Base-by-base conservation (phyloP, 2,888 invertebrate genomes). In the Pelosia muscerda region DNA sequence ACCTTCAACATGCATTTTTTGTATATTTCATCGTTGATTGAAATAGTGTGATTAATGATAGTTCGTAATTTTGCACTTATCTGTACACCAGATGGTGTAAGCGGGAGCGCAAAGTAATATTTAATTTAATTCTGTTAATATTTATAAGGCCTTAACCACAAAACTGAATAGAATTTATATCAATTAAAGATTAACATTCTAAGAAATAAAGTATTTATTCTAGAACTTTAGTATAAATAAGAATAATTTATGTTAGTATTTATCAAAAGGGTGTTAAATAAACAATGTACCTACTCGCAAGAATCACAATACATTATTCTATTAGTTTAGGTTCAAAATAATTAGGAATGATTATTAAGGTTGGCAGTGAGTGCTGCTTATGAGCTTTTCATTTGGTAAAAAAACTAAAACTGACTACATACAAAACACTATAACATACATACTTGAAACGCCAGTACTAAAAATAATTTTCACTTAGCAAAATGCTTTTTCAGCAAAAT, bases 1-100 rank as follows among this genome's bases (percentile, higher is more conserved):
- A 66, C 42, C 63, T 66, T 71, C 61, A 58, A 23, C 25, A 54
- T 69, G 77, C 66, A 68, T 61, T 68, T 58, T 64, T 66, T 76
- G 68, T 73, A 70, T 73, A 76, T 68, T 69, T 68, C 65, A 55
- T 34, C 54, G 22, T 22, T 15, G 34, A 66, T 64, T 63, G 63
- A 63, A 63, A 53, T 31, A 9, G 23, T 8, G 9, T 63, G 53
- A 73, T 66, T 25, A 66, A 70, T 63, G 55, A 63, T 63, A 54
- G 31, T 53, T 28, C 28, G 28, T 4, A 49, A 6, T 53, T 62
- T 62, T 53, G 15, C 13, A n/a, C 62, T 62, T 62, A 54, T 62
- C 54, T n/a, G 22, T 22, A 62, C 31, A 22, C 10, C 28, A 54
- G 31, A 22, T 19, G 54, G 23, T 19, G 9, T 3, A 22, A 8